phyloP scores from a whole-genome alignment of 2,797 vertebrate genomes.

The Spatula clypeata region DNA sequence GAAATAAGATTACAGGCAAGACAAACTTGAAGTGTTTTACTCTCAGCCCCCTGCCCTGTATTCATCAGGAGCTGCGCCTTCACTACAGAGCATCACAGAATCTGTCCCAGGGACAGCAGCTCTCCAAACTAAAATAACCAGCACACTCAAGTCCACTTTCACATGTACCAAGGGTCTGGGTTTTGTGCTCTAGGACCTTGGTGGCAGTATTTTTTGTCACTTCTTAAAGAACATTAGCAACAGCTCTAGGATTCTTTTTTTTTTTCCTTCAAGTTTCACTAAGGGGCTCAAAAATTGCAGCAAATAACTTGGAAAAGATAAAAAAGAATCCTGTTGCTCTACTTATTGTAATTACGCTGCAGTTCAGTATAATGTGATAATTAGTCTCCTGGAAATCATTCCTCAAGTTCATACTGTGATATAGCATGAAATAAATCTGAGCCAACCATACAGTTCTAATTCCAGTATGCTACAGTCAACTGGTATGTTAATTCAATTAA shows the following conservation, averaged over 20 bases:
- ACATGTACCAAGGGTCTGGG: not conserved
- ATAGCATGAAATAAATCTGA: slow-evolving; percentile 67
- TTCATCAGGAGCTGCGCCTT: not conserved
- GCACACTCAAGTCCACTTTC: not conserved
- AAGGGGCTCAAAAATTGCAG: slow-evolving; percentile 5
- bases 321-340: slow-evolving; percentile 33
- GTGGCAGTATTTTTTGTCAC: not conserved
- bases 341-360: not conserved
- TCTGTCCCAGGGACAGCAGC: not conserved
- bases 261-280: not conserved
- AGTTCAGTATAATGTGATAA: slow-evolving; percentile 50
- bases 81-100: not conserved
- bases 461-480: slow-evolving; percentile 45
- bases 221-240: slow-evolving; percentile 8
- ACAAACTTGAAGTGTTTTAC: not conserved
- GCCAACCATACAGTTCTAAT: slow-evolving; percentile 48
- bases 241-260: not conserved
- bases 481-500: slow-evolving; percentile 58
- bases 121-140: not conserved
- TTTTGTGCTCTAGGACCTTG: not conserved
- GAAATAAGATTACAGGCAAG: not conserved
- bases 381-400: slow-evolving; percentile 72
- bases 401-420: slow-evolving; percentile 72
- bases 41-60: not conserved
- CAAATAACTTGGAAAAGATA: slow-evolving; percentile 48